Evolutionary conservation across 2,888 invertebrate species (phyloP), one percentile per base, ranked within the genome.

Genomic region (Anorthoa munda): DNA sequence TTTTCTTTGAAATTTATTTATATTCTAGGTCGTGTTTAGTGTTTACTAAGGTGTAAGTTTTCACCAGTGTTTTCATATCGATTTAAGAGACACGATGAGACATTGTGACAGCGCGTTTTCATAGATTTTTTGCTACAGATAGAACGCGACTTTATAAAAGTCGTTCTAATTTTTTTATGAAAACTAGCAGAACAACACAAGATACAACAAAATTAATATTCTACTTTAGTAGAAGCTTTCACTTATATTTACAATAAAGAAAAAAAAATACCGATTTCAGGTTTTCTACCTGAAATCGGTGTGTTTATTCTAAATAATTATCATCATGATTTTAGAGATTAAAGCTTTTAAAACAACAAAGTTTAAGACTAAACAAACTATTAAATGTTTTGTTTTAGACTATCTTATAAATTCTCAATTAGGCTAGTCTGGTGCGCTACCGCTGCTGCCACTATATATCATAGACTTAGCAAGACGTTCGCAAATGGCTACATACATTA

Each of bases 381-480:
- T 26, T 21, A 4, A 26, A 31, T 18, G 45, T 76, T 53, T 53
- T 39, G 53, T 60, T 68, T 53, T 21, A 68, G 45, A 60, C 60
- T 26, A 9, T 21, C 39, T 68, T 69, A 61, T 76, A 68, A 60
- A 76, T 76, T 45, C 21, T 21, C 21, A 75, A 61, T 76, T 61
- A 69, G 5, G 39, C 31, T 21, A 7, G 60, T 45, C 74, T 53
- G 76, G 5, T 55, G 53, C 53, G 26, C 18, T 12, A 66, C 12
- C 18, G 50, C 23, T 13, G 23, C 23, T 11, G 39, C 21, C n/a
- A 4, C n/a, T 67, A 65, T 68, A 65, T 68, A 68, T 68, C 65
- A 79, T 48, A 12, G 18, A 15, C 21, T 64, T 56, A n/a, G 9
- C 17, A 26, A 79, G 51, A 68, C 17, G 26, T 31, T 55, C 7